Percentiles rank a stretch among this genome's conserved stretches.
Conservation (phyloP, 2,113 vertebrate species). For the Psophia crepitans region DNA sequence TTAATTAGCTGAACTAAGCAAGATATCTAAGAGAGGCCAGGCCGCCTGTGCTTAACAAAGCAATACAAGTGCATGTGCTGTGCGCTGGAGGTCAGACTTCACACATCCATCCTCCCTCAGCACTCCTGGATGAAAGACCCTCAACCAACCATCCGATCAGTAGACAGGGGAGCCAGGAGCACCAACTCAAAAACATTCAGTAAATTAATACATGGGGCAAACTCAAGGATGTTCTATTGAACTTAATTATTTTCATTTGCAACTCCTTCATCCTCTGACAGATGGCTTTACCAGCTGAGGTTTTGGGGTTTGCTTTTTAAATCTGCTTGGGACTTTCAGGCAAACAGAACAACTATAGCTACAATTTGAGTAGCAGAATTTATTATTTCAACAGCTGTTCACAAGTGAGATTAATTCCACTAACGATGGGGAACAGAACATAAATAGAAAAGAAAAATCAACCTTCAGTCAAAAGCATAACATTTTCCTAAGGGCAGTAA, state of each 20-base stretch:
- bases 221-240: not conserved
- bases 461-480: not conserved
- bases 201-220: fast-evolving
- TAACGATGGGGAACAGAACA: not conserved
- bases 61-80: fast-evolving
- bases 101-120: not conserved
- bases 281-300: not conserved
- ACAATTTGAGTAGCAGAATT: not conserved
- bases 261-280: not conserved
- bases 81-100: not conserved
- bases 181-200: not conserved
- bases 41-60: not conserved
- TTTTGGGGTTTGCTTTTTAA: not conserved
- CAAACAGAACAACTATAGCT: not conserved
- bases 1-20: not conserved
- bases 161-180: not conserved
- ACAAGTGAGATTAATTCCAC: not conserved
- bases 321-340: not conserved
- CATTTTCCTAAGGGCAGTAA: not conserved
- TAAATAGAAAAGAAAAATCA: not conserved
- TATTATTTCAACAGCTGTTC: not conserved
- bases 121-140: not conserved
- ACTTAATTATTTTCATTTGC: not conserved
- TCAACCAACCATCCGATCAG: not conserved
- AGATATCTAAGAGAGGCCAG: not conserved